phyloP scores from a whole-genome alignment of 2,113 vertebrate species.

The Cromileptes altivelis region DNA sequence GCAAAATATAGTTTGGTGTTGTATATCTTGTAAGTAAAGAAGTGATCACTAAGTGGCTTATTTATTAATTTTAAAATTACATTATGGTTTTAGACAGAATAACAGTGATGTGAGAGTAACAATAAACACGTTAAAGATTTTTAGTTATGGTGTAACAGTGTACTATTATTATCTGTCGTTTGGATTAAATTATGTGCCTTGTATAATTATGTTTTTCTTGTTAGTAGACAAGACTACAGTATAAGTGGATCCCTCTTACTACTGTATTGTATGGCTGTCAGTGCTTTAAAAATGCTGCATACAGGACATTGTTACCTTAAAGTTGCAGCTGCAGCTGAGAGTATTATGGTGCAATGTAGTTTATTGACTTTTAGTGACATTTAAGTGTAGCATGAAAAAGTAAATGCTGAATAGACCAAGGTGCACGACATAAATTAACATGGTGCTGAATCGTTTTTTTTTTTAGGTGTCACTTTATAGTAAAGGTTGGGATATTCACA shows the following conservation, averaged over 20 bases:
- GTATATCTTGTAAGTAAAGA: not conserved
- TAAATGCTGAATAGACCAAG: slow-evolving; percentile 7
- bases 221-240: not conserved
- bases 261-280: not conserved
- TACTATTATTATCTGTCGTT: not conserved
- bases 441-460: not conserved
- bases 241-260: not conserved
- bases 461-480: too few relatives aligned
- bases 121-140: too few relatives aligned
- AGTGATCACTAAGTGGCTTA: not conserved
- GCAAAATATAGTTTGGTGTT: not conserved
- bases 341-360: slow-evolving; percentile 1
- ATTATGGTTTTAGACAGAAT: not conserved
- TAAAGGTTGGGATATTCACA: not conserved
- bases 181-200: not conserved
- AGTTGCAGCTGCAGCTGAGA: not conserved
- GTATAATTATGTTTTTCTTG: not conserved
- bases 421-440: not conserved
- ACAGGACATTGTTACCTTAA: not conserved
- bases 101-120: not conserved
- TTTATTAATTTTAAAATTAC: not conserved
- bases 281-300: not conserved
- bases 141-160: not conserved
- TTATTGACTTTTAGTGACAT: slow-evolving; percentile 16
- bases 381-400: not conserved